Evolutionary conservation across 2,113 vertebrate species (phyloP), one percentile per base, ranked within the genome.

Genomic region (Alosa alosa): DNA sequence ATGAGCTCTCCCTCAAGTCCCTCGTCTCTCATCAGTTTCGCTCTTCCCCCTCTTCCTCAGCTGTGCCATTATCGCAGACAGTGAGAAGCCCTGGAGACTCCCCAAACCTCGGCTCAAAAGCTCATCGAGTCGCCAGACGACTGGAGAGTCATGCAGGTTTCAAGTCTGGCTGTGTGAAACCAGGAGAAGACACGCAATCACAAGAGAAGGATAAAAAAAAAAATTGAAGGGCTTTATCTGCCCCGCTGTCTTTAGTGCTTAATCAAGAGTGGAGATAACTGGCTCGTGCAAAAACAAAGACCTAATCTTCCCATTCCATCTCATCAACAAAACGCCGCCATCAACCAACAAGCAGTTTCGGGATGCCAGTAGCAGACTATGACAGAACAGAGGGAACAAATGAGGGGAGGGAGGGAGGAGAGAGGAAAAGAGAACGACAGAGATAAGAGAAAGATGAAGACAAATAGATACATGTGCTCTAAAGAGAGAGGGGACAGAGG

Each of bases 11-110:
- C 84, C 57, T 86, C 60, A 85, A 87, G 84, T 89, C 85, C 85
- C 86, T 86, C 72, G 81, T 64, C 85, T 90, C 60, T 64, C 20
- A 84, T 90, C 89, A 83, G 89, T 91, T 85, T 91, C 84, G 89
- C 84, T 91, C 90, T 88, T 39, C 31, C 13, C 72, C 72, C 36
- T 6, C 13, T 39, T 78, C 39, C 36, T 78, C 72, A 78, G 72
- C 72, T 36, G 31, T 85, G 86, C 85, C 57, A 83, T 82, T 88
- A 89, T 89, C 86, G 87, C 64, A 84, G 81, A 22, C 72, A 78
- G 72, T 4, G 15, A 78, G 72, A 81, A 52, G 88, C 60, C 64
- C 88, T 84, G 88, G 57, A 85, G 52, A 44, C 83, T 83, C 49
- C 60, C 22, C 20, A 82, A 82, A 81, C 64, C 82, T 88, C 81